phyloP scores from a whole-genome alignment of 2,113 vertebrate species.

The Ahaetulla prasina region DNA sequence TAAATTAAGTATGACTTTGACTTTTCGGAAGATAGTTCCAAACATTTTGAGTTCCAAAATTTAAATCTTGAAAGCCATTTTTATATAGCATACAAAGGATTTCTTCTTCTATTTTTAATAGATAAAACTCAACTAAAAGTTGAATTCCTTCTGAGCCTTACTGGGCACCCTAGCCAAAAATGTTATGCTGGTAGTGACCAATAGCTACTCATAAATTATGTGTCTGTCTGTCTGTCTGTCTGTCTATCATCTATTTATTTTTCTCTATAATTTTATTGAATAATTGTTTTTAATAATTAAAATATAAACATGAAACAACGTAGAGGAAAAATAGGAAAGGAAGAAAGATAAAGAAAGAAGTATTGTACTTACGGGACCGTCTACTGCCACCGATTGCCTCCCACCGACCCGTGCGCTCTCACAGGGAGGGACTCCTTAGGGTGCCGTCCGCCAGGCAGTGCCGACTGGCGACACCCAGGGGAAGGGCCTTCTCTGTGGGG shows the following conservation, averaged over 20 bases:
- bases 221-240: too few species aligned
- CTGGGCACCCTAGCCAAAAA: background rate
- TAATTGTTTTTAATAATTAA: background rate
- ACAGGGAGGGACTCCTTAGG: too few species aligned
- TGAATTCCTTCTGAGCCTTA: background rate
- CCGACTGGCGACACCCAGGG: too few species aligned
- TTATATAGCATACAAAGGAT: background rate
- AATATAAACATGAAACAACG: background rate
- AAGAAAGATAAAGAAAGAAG: too few species aligned
- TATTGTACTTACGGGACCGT: too few species aligned
- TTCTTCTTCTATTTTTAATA: background rate
- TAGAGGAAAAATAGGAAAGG: too few species aligned
- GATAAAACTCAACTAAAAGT: background rate
- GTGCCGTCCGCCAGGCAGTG: too few species aligned
- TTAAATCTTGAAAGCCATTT: background rate
- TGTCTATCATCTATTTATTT: too few species aligned
- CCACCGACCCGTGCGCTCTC: too few species aligned
- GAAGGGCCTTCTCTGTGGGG: too few species aligned
- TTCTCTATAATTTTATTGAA: background rate
- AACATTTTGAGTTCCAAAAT: background rate
- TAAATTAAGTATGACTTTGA: background rate
- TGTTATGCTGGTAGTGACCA: background rate
- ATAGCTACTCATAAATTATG: background rate
- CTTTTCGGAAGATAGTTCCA: background rate
- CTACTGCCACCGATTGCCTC: too few species aligned